Evolutionary conservation across 2,888 invertebrate genomes (phyloP).

Genomic region (Ophioninae sp.): DNA sequence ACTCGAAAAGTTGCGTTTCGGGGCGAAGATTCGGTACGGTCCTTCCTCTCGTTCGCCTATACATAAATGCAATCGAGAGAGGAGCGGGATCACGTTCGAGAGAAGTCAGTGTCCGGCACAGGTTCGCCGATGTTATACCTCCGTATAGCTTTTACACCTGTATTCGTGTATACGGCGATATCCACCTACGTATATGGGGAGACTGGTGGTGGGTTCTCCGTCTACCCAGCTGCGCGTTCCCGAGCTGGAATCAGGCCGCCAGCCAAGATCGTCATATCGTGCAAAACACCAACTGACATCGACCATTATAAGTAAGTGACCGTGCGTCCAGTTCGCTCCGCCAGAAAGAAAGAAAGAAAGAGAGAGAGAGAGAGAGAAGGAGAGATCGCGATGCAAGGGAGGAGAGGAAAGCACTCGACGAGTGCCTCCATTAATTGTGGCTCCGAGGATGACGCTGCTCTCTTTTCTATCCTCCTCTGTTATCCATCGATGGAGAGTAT

Average conservation of each 20-base stretch:
- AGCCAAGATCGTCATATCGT: constrained; percentile 69
- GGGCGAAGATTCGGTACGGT: no score
- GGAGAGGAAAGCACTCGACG: neutral
- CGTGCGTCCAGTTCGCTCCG: constrained; percentile 43
- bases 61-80: constrained; percentile 33
- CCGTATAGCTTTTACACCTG: constrained; percentile 72
- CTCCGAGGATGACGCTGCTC: constrained; percentile 41
- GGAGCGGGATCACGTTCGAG: constrained; percentile 46
- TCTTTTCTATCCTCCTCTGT: constrained; percentile 27
- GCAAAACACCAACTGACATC: constrained; percentile 72
- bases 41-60: constrained; percentile 19
- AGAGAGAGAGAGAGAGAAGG: neutral
- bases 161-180: constrained; percentile 73
- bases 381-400: constrained; percentile 1
- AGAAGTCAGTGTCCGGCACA: constrained; percentile 38
- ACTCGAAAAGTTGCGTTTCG: no score
- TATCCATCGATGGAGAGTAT: no score
- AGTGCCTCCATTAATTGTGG: constrained; percentile 36
- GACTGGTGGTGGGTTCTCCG: constrained; percentile 68
- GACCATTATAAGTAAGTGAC: constrained; percentile 72
- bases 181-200: constrained; percentile 74
- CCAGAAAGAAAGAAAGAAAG: neutral
- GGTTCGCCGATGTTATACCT: constrained; percentile 17
- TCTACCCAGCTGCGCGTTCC: constrained; percentile 23
- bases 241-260: constrained; percentile 61